phyloP scores from a whole-genome alignment of 2,797 vertebrate genomes.

The Cichlasoma orientale region DNA sequence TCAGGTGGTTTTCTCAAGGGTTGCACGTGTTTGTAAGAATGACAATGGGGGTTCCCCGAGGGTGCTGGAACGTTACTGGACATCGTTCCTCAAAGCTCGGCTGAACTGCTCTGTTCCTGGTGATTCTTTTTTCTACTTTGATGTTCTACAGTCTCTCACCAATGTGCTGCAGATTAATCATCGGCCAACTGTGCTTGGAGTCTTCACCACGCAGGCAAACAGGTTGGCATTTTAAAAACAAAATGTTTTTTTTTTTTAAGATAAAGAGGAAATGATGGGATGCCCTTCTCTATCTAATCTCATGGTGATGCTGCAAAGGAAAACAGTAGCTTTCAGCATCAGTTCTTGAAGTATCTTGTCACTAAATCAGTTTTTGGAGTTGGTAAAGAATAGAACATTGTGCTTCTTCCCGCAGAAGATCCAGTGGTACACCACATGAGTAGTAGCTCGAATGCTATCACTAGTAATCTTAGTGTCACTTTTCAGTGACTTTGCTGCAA shows the following conservation, averaged over 20 bases:
- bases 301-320: neutral
- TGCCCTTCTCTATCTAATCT: neutral
- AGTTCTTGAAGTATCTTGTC: neutral
- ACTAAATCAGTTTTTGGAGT: no score
- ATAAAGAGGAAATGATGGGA: neutral
- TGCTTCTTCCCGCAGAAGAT: neutral
- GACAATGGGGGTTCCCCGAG: conserved; percentile 92
- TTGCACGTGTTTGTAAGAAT: conserved; percentile 93
- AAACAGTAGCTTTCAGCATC: neutral
- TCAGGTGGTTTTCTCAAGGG: conserved; percentile 92
- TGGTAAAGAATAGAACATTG: no score
- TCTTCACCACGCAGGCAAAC: conserved; percentile 94
- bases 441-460: neutral
- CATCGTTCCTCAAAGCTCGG: conserved; percentile 94
- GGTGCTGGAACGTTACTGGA: conserved; percentile 95
- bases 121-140: conserved; percentile 93
- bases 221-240: conserved; percentile 76
- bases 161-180: conserved; percentile 87
- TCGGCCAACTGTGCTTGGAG: conserved; percentile 86
- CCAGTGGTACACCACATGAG: neutral
- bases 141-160: conserved; percentile 89
- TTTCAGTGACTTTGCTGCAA: neutral
- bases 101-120: conserved; percentile 94
- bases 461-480: neutral
- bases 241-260: neutral